A percentile compares a stretch with the other conserved stretches of the same genome.
Evolutionary conservation across 2,888 invertebrate species (phyloP).

Genomic region (Archips xylosteana): DNA sequence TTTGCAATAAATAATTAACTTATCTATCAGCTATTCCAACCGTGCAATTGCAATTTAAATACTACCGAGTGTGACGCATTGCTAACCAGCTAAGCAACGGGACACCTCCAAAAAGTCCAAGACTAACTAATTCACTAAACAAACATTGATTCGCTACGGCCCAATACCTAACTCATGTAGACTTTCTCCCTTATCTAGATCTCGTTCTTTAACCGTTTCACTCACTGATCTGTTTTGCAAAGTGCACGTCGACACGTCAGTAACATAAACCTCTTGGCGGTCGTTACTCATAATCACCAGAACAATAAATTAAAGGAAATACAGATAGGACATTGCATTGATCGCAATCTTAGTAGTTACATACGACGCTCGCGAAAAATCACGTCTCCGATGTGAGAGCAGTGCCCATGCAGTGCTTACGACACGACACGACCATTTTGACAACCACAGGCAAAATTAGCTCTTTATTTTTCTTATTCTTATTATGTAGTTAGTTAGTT

Average conservation of each 20-base stretch:
- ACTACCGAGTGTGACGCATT: neutral
- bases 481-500: too few species aligned
- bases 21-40: too few species aligned
- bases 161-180: neutral
- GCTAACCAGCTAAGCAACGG: neutral
- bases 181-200: slow-evolving; percentile 23
- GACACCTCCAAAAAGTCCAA: neutral
- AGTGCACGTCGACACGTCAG: slow-evolving; percentile 42
- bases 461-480: too few species aligned
- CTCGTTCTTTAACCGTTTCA: slow-evolving; percentile 28
- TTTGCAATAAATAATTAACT: too few species aligned
- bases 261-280: slow-evolving; percentile 31
- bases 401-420: neutral
- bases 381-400: neutral
- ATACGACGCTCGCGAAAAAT: neutral
- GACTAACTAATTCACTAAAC: neutral
- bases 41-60: neutral
- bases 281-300: slow-evolving; percentile 41
- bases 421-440: too few species aligned
- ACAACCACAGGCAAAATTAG: too few species aligned
- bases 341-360: neutral
- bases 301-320: slow-evolving; percentile 18
- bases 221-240: slow-evolving; percentile 44
- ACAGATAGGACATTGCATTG: slow-evolving; percentile 22
- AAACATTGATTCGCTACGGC: neutral